Percentiles rank a stretch among this genome's conserved stretches.
Conservation (phyloP, 2,888 invertebrate genomes). For the Ecdyonurus torrentis region DNA sequence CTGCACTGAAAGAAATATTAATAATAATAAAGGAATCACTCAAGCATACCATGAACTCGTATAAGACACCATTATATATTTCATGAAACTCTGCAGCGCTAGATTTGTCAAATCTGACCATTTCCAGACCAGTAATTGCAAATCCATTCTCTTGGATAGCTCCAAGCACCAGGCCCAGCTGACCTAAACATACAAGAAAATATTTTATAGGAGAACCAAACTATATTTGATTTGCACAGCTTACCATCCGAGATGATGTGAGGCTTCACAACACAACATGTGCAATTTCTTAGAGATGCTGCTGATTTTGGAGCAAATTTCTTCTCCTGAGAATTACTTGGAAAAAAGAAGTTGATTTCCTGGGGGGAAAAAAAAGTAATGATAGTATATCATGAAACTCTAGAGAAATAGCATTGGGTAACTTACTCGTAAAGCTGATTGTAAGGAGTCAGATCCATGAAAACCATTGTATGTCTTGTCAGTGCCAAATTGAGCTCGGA, state of each 20-base stretch:
- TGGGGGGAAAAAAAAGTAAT: slow-evolving; percentile 12
- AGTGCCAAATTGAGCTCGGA: slow-evolving; percentile 48
- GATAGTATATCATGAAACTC: slow-evolving; percentile 20
- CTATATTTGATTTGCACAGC: slow-evolving; percentile 17
- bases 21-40: too few relatives aligned
- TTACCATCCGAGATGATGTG: slow-evolving; percentile 66
- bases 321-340: slow-evolving; percentile 19
- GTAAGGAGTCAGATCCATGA: slow-evolving; percentile 42
- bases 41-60: slow-evolving; percentile 54
- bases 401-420: slow-evolving; percentile 13
- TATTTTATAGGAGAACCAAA: slow-evolving; percentile 3
- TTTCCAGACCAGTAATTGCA: slow-evolving; percentile 59
- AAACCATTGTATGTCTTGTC: slow-evolving; percentile 50
- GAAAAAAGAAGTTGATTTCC: slow-evolving; percentile 30
- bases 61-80: slow-evolving; percentile 77
- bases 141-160: slow-evolving; percentile 62
- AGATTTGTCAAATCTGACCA: slow-evolving; percentile 58
- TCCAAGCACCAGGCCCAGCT: slow-evolving; percentile 47
- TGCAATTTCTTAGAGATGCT: slow-evolving; percentile 40
- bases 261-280: slow-evolving; percentile 76
- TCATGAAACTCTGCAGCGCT: slow-evolving; percentile 86
- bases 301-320: slow-evolving; percentile 25
- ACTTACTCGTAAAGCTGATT: slow-evolving; percentile 34
- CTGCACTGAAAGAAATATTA: too few relatives aligned
- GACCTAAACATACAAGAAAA: slow-evolving; percentile 20